A percentile compares a stretch with the other conserved stretches of the same genome.
Evolutionary conservation across 2,888 invertebrate species (phyloP).

Genomic region (Ichneumon xanthorius): DNA sequence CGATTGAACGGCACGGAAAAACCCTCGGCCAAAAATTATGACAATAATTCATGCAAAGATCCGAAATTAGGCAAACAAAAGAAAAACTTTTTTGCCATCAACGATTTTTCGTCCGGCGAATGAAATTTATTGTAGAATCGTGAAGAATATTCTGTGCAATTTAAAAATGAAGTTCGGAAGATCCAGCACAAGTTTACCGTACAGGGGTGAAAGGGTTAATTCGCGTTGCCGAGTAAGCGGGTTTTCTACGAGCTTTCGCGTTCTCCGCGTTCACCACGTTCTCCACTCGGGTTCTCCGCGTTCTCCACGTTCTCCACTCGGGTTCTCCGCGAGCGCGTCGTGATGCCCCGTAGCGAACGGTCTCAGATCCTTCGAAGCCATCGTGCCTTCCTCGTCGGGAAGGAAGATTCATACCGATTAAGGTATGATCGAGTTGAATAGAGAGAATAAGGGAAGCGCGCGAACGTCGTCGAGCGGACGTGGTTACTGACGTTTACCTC

Average conservation of each 20-base stretch:
- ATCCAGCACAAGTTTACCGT: neutral
- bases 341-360: conserved; percentile 25
- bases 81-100: neutral
- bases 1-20: neutral
- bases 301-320: conserved; percentile 13
- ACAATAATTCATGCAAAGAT: neutral
- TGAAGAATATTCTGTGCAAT: neutral
- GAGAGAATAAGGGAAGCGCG: conserved; percentile 21
- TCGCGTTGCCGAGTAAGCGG: neutral
- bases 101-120: neutral
- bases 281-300: conserved; percentile 33
- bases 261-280: conserved; percentile 17
- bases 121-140: neutral
- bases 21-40: neutral
- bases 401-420: conserved; percentile 61
- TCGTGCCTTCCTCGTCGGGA: neutral
- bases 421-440: conserved; percentile 34
- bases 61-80: neutral
- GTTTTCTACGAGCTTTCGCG: neutral
- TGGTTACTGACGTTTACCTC: conserved; percentile 63
- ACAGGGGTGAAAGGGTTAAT: conserved; percentile 7
- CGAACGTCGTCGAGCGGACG: conserved; percentile 33
- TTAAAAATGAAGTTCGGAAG: neutral
- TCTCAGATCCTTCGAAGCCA: conserved; percentile 3
- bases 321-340: conserved; percentile 26